Evolutionary conservation across 1,140 invertebrate genomes (phyloP).

Genomic region (Polypedilum pembai): DNA sequence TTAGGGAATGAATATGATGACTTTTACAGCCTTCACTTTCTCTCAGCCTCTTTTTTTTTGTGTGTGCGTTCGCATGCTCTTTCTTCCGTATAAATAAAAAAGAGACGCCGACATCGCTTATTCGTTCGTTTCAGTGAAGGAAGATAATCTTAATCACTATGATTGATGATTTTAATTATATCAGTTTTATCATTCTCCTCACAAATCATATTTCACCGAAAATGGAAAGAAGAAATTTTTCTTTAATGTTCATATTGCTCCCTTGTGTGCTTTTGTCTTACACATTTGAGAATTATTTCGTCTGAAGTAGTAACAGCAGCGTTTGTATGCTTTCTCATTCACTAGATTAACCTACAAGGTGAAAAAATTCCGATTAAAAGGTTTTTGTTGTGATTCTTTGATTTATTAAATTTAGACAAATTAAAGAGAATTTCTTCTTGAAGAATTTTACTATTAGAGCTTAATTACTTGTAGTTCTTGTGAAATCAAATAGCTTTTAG

Average conservation of each 20-base stretch:
- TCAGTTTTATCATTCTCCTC: conserved; percentile 10
- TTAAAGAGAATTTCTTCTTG: no score
- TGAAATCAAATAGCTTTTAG: no score
- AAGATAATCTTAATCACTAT: conserved; percentile 19
- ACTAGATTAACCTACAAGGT: no score
- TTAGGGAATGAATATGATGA: conserved; percentile 11
- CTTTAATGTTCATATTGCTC: background rate
- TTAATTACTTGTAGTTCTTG: no score
- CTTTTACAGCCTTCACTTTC: background rate
- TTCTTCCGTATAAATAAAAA: conserved; percentile 2
- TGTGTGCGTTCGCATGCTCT: background rate
- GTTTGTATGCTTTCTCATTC: no score
- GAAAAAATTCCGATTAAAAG: no score
- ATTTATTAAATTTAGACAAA: no score
- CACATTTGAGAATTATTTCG: background rate
- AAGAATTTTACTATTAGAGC: no score
- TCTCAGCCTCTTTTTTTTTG: background rate
- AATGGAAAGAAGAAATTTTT: background rate
- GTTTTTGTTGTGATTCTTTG: no score
- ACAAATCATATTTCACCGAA: background rate
- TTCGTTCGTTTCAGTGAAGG: background rate
- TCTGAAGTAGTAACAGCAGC: background rate
- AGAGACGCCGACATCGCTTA: background rate
- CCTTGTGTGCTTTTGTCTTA: background rate
- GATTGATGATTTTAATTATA: conserved; percentile 27